Evolutionary conservation across 2,888 invertebrate species (phyloP).

Genomic region (Sarcophaga caerulescens): DNA sequence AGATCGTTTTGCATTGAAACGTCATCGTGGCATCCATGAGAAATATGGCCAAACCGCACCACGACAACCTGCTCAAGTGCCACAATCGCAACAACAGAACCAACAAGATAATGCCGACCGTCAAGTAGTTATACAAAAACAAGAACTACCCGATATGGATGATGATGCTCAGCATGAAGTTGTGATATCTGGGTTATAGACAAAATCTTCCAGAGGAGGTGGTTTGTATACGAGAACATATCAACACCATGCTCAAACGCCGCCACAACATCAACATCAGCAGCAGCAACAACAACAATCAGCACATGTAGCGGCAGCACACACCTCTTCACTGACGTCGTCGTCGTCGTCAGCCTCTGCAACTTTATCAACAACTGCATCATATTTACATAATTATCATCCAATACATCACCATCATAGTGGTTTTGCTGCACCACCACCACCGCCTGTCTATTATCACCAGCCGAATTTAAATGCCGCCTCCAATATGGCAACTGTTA

Average conservation of each 20-base stretch:
- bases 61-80: conserved; percentile 80
- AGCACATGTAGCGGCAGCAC: conserved; percentile 45
- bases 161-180: conserved; percentile 81
- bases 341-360: too few species aligned
- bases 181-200: conserved; percentile 80
- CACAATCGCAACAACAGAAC: conserved; percentile 62
- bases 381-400: conserved; percentile 63
- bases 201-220: conserved; percentile 72
- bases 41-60: conserved; percentile 86
- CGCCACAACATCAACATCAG: conserved; percentile 46
- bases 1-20: conserved; percentile 92
- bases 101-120: conserved; percentile 64
- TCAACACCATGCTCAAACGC: conserved; percentile 48
- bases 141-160: conserved; percentile 80
- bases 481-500: conserved; percentile 55
- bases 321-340: conserved; percentile 62
- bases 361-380: conserved; percentile 56
- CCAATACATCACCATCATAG: conserved; percentile 50
- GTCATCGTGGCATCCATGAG: conserved; percentile 93
- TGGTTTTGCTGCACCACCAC: conserved; percentile 15
- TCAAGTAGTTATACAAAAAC: conserved; percentile 79
- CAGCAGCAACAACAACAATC: conserved; percentile 57
- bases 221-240: conserved; percentile 59
- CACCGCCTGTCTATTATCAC: conserved; percentile 50
- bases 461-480: conserved; percentile 42